phyloP scores from a whole-genome alignment of 2,113 vertebrate species.

The Sisor rabdophorus region DNA sequence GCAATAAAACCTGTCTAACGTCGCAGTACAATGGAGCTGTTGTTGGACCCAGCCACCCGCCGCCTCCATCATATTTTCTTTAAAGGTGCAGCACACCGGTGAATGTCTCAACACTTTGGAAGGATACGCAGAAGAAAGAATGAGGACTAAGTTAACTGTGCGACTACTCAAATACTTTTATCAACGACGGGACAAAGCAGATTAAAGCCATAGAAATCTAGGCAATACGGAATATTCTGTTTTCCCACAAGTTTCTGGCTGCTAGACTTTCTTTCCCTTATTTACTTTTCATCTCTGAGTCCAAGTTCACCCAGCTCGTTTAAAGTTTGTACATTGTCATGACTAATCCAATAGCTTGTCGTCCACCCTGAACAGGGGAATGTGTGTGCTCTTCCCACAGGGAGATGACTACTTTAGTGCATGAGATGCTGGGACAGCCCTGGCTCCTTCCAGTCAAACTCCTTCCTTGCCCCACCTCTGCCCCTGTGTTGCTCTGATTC shows the following conservation, averaged over 20 bases:
- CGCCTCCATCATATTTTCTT: slow-evolving; percentile 75
- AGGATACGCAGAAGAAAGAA: slow-evolving; percentile 50
- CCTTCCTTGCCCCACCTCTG: slow-evolving; percentile 32
- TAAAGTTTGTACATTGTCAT: slow-evolving; percentile 43
- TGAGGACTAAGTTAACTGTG: slow-evolving; percentile 40
- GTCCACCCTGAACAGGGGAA: slow-evolving; percentile 35
- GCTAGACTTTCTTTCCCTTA: slow-evolving; percentile 17
- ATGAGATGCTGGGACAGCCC: slow-evolving; percentile 19
- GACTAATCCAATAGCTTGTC: slow-evolving; percentile 43
- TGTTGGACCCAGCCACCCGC: slow-evolving; percentile 69
- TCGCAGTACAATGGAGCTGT: slow-evolving; percentile 74
- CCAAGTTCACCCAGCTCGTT: slow-evolving; percentile 27
- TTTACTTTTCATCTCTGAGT: slow-evolving; percentile 37
- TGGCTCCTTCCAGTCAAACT: slow-evolving; percentile 28
- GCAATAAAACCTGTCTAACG: slow-evolving; percentile 75
- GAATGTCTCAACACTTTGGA: slow-evolving; percentile 62
- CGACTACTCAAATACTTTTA: not conserved
- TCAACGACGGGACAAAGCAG: slow-evolving; percentile 19
- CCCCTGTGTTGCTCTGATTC: slow-evolving; percentile 16
- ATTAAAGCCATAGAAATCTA: not conserved
- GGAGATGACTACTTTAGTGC: slow-evolving; percentile 16
- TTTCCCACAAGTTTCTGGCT: not conserved
- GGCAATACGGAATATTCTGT: slow-evolving; percentile 3
- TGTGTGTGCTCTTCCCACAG: slow-evolving; percentile 34
- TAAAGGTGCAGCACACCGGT: slow-evolving; percentile 74